Base-by-base conservation (phyloP, 1,140 invertebrate species). In the Philotrypesis tridentata region DNA sequence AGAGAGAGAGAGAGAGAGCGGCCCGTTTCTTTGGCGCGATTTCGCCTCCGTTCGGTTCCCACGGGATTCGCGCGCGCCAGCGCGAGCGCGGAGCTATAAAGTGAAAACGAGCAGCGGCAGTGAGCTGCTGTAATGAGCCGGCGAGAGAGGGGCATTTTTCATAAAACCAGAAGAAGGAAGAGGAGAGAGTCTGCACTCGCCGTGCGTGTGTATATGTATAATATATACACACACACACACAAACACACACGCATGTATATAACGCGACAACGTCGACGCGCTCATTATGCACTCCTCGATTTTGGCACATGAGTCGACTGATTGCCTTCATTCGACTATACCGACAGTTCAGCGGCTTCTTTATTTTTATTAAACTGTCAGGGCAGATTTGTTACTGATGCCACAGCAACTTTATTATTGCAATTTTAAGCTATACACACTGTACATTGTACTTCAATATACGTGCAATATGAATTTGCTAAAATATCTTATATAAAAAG, bases 21-120 rank as follows among this genome's bases (percentile, higher is more conserved):
- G 80, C 76, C 68, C 83, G 83, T 79, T 88, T 85, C 84, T 87
- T 88, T 86, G 70, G 76, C 84, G 85, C 76, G 75, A 72, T 80
- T 73, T 82, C 83, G 83, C 83, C 79, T 83, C 83, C 83, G 74
- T 74, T 85, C 70, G 79, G 85, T 87, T 87, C 85, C 84, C 84
- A 85, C 85, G 85, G 80, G 84, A 84, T 77, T 77, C 85, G 83
- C 84, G 84, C 85, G 82, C 83, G 72, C 72, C 7, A 43, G 27
- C 17, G 67, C 27, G 37, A n/a, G 12, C 43, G 43, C 65, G 8
- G 31, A 40, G 23, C 61, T 61, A 74, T 60, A 80, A 81, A 71
- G 40, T 72, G 67, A 78, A 73, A 72, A 82, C 80, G 68, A 82
- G 68, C 67, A 63, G 23, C 67, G 48, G 43, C 43, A 43, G 29